A percentile compares a stretch with the other conserved stretches of the same genome.
These are phyloP conservation scores for Dicentrarchus labrax DNA, from an alignment of 2,113 vertebrate genomes.

Conservation along the genomic window DNA sequence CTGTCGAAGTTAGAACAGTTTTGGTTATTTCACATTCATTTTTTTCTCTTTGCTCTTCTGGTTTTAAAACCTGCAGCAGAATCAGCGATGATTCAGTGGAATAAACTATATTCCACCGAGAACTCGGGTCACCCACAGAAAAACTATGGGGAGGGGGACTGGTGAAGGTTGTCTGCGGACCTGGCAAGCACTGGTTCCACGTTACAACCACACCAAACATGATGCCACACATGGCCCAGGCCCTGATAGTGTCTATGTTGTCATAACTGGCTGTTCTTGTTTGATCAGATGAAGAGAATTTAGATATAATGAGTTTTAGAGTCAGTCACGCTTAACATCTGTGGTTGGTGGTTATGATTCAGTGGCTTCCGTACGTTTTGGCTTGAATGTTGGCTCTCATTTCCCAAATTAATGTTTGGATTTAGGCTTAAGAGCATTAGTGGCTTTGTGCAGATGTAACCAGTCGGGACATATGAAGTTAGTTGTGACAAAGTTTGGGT, in stretches of 20 bases:
- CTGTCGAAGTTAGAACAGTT: not conserved
- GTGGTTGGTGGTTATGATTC: conserved; percentile 63
- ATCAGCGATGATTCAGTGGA: conserved; percentile 17
- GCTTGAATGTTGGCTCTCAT: conserved; percentile 49
- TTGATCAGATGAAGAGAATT: conserved; percentile 76
- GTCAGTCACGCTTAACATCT: conserved; percentile 67
- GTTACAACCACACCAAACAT: conserved; percentile 43
- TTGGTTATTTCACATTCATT: no score
- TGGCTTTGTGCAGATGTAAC: conserved; percentile 64
- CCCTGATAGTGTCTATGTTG: conserved; percentile 61
- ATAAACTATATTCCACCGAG: not conserved
- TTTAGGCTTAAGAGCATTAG: conserved; percentile 71
- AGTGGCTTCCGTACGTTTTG: conserved; percentile 62
- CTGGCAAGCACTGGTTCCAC: conserved; percentile 37
- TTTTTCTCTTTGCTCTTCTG: not conserved
- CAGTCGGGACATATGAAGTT: conserved; percentile 61
- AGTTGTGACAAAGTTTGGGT: conserved; percentile 54
- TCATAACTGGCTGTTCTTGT: conserved; percentile 68
- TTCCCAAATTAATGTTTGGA: conserved; percentile 75
- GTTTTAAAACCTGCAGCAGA: conserved; percentile 11
- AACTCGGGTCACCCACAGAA: no score
- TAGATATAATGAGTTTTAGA: conserved; percentile 76
- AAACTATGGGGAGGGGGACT: not conserved
- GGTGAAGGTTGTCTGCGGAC: conserved; percentile 17
- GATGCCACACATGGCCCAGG: conserved; percentile 53